These are phyloP conservation scores for Rousettus leschenaultii DNA, from an alignment of 2,113 vertebrate species.

Conservation along the genomic window DNA sequence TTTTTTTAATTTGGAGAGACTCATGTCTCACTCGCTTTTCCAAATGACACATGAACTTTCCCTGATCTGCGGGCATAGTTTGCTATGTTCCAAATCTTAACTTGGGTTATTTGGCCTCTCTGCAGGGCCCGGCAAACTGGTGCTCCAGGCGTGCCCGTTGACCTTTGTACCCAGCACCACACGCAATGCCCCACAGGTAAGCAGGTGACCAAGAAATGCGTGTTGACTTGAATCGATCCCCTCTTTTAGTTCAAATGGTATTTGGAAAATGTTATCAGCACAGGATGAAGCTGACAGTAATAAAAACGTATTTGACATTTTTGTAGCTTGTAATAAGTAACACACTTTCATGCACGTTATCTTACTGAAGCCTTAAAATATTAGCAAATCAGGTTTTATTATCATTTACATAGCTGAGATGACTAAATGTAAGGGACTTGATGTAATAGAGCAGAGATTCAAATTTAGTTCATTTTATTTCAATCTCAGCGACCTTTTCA, in stretches of 20 bases:
- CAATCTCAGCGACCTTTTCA: slow-evolving; percentile 42
- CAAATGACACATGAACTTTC: neutral
- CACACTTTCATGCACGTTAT: neutral
- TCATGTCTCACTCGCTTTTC: neutral
- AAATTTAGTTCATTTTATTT: slow-evolving; percentile 47
- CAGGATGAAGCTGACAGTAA: neutral
- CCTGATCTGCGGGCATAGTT: neutral
- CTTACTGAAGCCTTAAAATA: slow-evolving; percentile 7
- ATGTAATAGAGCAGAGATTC: slow-evolving; percentile 11
- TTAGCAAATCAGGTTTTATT: neutral
- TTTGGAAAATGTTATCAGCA: neutral
- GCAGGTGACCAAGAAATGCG: neutral
- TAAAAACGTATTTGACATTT: neutral
- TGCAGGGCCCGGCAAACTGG: neutral
- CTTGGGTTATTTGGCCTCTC: neutral
- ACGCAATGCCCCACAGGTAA: neutral
- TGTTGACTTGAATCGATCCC: neutral
- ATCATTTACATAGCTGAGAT: neutral
- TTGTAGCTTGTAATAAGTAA: slow-evolving; percentile 18
- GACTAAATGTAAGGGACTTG: neutral
- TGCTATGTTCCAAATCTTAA: neutral
- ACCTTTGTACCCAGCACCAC: neutral
- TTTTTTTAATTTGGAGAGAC: neutral
- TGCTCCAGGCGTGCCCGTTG: rapidly evolving
- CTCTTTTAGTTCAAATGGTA: neutral